Conservation (phyloP, 2,797 vertebrate species). For the Cottoperca gobio region DNA sequence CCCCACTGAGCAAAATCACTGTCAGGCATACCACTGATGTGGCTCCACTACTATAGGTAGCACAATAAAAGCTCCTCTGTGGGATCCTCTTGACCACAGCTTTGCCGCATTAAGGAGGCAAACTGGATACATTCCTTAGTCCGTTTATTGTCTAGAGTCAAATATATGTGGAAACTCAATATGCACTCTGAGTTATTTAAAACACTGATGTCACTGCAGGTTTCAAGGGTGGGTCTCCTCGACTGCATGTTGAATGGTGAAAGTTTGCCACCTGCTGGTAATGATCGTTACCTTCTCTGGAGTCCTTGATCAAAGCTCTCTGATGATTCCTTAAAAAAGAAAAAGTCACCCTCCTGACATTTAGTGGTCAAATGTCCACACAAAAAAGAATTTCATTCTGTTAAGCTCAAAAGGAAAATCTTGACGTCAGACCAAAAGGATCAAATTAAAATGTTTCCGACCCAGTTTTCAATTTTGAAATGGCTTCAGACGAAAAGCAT, state of each 20-base stretch:
- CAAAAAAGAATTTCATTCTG: constrained; percentile 30
- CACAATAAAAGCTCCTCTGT: constrained; percentile 10
- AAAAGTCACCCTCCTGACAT: constrained; percentile 42
- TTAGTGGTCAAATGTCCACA: constrained; percentile 27
- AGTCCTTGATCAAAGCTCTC: constrained; percentile 26
- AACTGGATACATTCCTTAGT: constrained; percentile 5
- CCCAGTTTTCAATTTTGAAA: not conserved
- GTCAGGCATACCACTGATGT: constrained; percentile 15
- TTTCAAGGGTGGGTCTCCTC: constrained; percentile 70
- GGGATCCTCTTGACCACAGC: constrained; percentile 7
- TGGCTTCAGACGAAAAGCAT: not conserved
- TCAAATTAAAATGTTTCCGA: constrained; percentile 29
- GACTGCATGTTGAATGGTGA: constrained; percentile 56
- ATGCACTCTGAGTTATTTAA: constrained; percentile 56
- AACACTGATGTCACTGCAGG: constrained; percentile 78
- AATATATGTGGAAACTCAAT: constrained; percentile 51
- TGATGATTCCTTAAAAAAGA: constrained; percentile 16
- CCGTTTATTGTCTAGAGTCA: constrained; percentile 48
- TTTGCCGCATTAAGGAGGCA: constrained; percentile 9
- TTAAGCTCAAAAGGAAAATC: constrained; percentile 45
- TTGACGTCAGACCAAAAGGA: constrained; percentile 14
- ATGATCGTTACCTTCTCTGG: constrained; percentile 7
- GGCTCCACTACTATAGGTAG: constrained; percentile 26
- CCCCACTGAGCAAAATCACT: constrained; percentile 20
- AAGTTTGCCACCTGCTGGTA: constrained; percentile 84